phyloP scores from a whole-genome alignment of 2,113 vertebrate genomes.

The Dipodomys spectabilis region DNA sequence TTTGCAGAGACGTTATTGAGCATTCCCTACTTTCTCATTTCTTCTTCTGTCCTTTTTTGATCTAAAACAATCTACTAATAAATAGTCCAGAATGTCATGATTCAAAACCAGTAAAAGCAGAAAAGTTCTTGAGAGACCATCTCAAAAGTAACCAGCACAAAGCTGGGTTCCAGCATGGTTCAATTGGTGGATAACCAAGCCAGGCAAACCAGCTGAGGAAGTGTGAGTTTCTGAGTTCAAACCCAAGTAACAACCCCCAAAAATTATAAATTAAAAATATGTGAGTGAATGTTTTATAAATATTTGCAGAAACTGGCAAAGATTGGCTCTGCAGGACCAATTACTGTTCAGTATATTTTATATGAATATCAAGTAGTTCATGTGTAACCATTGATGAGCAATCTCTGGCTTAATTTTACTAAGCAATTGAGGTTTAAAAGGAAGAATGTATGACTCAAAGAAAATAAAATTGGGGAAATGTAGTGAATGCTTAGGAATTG shows the following conservation, averaged over 20 bases:
- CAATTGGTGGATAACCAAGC: too few species aligned
- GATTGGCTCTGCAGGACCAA: slow-evolving; percentile 51
- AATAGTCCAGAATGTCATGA: background rate
- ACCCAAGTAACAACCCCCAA: too few species aligned
- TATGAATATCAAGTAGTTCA: slow-evolving; percentile 28
- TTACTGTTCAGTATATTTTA: slow-evolving; percentile 67
- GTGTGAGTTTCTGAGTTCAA: background rate
- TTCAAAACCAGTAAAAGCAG: too few species aligned
- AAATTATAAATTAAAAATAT: background rate
- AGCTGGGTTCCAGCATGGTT: too few species aligned
- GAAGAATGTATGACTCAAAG: background rate
- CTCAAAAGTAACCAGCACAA: too few species aligned
- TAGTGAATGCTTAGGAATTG: background rate
- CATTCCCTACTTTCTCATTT: background rate
- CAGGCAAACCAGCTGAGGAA: background rate
- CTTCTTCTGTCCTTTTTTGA: background rate
- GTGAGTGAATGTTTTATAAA: background rate
- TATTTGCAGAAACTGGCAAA: slow-evolving; percentile 49
- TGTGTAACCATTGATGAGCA: slow-evolving; percentile 14
- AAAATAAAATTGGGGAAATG: background rate
- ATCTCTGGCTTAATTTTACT: background rate
- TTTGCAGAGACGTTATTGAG: background rate
- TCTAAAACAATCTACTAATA: background rate
- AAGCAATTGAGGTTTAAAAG: background rate
- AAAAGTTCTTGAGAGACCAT: too few species aligned